Conservation (phyloP, 2,113 vertebrate genomes). For the Rhipidura dahli region DNA sequence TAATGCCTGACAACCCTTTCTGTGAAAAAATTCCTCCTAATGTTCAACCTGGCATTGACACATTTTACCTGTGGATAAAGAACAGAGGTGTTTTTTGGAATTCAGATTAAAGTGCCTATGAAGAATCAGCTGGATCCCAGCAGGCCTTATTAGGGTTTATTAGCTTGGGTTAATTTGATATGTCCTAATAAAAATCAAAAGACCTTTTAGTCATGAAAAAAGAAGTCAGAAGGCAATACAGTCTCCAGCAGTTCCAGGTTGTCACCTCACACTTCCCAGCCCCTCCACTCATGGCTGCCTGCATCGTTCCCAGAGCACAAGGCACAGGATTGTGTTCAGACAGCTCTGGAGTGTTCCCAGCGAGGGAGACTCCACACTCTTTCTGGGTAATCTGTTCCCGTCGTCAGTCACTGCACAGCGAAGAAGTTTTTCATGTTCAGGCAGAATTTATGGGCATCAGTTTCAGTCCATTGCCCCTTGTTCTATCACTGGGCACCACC, state of each 20-base stretch:
- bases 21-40: background rate
- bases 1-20: background rate
- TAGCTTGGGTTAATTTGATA: background rate
- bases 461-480: too few species aligned
- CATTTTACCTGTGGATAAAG: background rate
- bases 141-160: background rate
- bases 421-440: background rate
- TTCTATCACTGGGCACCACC: background rate
- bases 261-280: background rate
- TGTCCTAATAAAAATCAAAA: background rate
- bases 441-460: background rate
- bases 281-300: rapidly evolving
- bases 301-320: background rate
- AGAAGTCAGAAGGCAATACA: background rate
- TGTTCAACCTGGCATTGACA: background rate
- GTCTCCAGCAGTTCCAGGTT: too few species aligned
- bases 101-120: background rate
- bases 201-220: background rate
- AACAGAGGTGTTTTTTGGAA: background rate
- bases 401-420: background rate
- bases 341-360: background rate
- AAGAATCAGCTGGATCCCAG: background rate
- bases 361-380: background rate
- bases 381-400: background rate
- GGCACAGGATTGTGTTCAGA: background rate